phyloP scores from a whole-genome alignment of 2,113 vertebrate genomes.

The Pogona vitticeps region DNA sequence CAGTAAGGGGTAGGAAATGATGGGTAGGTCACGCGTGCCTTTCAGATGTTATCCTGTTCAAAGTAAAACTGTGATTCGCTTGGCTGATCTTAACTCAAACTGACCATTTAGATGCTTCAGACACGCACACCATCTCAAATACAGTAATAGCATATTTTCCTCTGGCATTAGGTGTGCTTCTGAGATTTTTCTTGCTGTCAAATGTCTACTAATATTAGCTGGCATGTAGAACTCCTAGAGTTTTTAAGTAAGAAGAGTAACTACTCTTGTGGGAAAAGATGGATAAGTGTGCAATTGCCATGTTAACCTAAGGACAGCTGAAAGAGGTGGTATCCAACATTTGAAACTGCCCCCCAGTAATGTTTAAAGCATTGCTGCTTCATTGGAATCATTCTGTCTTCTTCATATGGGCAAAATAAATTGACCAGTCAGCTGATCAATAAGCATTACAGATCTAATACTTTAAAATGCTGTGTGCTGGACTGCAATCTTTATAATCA shows the following conservation, averaged over 20 bases:
- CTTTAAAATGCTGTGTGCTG: constrained; percentile 39
- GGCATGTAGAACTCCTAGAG: constrained; percentile 42
- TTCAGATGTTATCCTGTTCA: neutral
- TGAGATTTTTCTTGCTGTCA: constrained; percentile 47
- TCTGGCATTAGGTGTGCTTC: constrained; percentile 14
- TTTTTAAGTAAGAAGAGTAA: constrained; percentile 49
- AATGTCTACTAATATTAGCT: constrained; percentile 45
- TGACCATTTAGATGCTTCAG: neutral
- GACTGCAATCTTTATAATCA: constrained; percentile 39
- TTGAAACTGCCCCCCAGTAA: constrained; percentile 38
- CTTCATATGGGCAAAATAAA: constrained; percentile 23
- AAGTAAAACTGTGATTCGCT: neutral
- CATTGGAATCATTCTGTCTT: constrained; percentile 27
- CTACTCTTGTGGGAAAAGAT: constrained; percentile 18
- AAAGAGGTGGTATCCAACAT: constrained; percentile 17
- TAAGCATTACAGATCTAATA: constrained; percentile 37
- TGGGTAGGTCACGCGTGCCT: no score
- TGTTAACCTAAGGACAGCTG: neutral
- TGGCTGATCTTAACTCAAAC: neutral
- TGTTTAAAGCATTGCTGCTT: constrained; percentile 26
- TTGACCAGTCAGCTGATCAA: neutral
- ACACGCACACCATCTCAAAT: neutral
- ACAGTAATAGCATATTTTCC: neutral
- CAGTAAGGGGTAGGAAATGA: no score
- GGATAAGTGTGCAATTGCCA: constrained; percentile 37